Evolutionary conservation across 2,113 vertebrate species (phyloP).

Genomic region (Otis tarda): DNA sequence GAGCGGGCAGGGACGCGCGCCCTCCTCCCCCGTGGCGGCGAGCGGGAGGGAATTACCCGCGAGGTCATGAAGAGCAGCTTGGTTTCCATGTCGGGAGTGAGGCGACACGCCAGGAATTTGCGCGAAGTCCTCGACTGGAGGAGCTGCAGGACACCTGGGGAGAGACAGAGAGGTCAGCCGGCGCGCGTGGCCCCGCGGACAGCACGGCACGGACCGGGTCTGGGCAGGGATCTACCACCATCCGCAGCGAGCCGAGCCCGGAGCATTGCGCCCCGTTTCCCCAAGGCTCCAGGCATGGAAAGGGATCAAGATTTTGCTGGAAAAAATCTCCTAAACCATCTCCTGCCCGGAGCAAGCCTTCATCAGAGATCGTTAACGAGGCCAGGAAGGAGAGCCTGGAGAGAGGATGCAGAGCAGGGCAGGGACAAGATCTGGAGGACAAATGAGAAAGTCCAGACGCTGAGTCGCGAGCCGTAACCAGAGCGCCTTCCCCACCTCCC

Average conservation of each 20-base stretch:
- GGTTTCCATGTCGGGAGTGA: conserved; percentile 98
- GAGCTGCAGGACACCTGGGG: conserved; percentile 89
- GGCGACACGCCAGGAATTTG: conserved; percentile 94
- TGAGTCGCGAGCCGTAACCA: neutral
- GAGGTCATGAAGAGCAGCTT: conserved; percentile 99
- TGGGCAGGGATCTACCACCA: neutral
- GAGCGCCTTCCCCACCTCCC: neutral
- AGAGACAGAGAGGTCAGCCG: neutral
- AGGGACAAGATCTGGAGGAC: neutral
- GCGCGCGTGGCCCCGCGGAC: fast-evolving
- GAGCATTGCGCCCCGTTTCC: fast-evolving
- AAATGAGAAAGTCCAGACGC: neutral
- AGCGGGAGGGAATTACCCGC: conserved; percentile 71
- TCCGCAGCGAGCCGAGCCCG: fast-evolving
- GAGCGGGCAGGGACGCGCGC: fast-evolving
- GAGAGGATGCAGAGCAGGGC: neutral
- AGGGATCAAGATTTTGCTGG: neutral
- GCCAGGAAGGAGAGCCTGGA: neutral
- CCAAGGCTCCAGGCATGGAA: neutral
- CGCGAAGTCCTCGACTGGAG: conserved; percentile 92
- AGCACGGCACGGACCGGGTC: fast-evolving
- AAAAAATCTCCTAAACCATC: neutral
- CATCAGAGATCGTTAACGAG: neutral
- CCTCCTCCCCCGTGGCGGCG: fast-evolving
- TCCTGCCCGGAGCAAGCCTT: neutral